Evolutionary conservation across 2,113 vertebrate genomes (phyloP), one percentile per base, ranked within the genome.

Genomic region (Loxodonta africana): DNA sequence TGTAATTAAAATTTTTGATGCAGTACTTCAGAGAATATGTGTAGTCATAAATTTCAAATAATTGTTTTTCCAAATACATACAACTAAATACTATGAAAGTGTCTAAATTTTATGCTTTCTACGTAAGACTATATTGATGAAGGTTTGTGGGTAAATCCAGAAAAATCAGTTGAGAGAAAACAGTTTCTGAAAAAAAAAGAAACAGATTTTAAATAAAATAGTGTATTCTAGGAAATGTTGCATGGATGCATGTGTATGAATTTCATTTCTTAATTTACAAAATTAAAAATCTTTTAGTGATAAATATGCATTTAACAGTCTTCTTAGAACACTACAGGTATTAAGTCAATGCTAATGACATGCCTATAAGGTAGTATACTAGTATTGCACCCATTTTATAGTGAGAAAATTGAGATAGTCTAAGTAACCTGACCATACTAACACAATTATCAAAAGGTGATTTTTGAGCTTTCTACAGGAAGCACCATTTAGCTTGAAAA

Each of bases 1-100:
- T 74, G 33, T 74, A 84, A 48, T 88, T 81, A 95, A 67, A 85
- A 67, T 53, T 90, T 84, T 37, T 88, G 20, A 83, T 63, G 2
- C 5, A 88, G 4, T 48, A 41, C 25, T 93, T 83, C 17, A 76
- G 12, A 83, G 30, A 57, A 37, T 83, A 23, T 23, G 33, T 81
- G 88, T 88, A 76, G 8, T 12, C 46, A 69, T 63, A 82, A 33
- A 41, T 63, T 62, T 65, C 69, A 28, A 89, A 82, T 62, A 85
- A 57, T 81, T 85, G 8, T 77, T 51, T 77, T 51, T 65, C 26
- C 26, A 84, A 81, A 92, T 63, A 92, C 8, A 78, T 76, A 30
- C 1, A 6, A 41, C 6, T 46, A 7, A 82, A 23, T 85, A 80
- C 30, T 80, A 67, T 63, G 6, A 78, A 2, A 67, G 2, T 60